Conservation (phyloP, 2,888 invertebrate species). For the Spodoptera littoralis region DNA sequence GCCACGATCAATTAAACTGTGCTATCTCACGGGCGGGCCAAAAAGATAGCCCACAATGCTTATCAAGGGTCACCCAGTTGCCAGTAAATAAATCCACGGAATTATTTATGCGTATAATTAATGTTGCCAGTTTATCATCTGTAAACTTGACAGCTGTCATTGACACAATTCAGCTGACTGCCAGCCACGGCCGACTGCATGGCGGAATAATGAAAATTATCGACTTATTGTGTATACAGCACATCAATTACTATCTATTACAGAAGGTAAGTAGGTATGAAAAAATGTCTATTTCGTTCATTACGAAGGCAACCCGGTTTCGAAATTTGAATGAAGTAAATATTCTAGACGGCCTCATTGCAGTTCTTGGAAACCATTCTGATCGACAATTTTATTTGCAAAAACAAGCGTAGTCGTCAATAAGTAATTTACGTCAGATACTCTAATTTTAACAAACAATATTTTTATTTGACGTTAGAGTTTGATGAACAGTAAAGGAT, state of each 20-base stretch:
- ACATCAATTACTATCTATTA: conserved; percentile 17
- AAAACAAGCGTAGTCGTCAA: conserved; percentile 14
- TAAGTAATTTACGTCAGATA: conserved; percentile 15
- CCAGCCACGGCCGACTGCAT: conserved; percentile 47
- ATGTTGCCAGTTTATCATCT: conserved; percentile 50
- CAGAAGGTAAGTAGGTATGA: conserved; percentile 12
- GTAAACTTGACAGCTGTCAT: conserved; percentile 55
- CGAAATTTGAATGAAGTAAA: conserved; percentile 17
- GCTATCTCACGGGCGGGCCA: conserved; percentile 7
- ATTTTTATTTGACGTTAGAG: background rate
- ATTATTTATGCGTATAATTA: conserved; percentile 40
- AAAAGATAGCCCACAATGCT: conserved; percentile 29
- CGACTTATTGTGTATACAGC: conserved; percentile 28
- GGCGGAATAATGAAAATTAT: conserved; percentile 38
- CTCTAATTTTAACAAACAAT: conserved; percentile 1
- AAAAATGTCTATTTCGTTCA: conserved; percentile 22
- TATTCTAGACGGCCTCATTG: conserved; percentile 38
- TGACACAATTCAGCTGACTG: conserved; percentile 55
- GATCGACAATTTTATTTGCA: conserved; percentile 28
- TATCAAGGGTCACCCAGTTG: conserved; percentile 34
- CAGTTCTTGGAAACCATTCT: conserved; percentile 23
- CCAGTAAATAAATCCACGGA: conserved; percentile 28
- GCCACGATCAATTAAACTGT: conserved; percentile 1
- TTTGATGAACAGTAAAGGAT: too few relatives aligned
- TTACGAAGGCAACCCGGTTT: conserved; percentile 22